Conservation (phyloP, 2,113 vertebrate species). For the Drymodes brunneopygia region DNA sequence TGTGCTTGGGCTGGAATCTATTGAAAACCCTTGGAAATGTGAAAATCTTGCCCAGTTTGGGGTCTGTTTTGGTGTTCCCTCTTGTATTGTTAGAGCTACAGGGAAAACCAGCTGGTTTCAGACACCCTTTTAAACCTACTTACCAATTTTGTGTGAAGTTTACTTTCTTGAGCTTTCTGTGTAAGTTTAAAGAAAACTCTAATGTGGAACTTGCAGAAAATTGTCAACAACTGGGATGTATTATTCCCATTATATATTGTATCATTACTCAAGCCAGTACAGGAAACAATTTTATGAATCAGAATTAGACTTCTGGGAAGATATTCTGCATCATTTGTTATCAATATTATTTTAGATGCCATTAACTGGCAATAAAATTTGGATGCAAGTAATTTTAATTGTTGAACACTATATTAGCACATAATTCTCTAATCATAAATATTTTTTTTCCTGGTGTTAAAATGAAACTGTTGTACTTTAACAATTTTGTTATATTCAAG, state of each 20-base stretch:
- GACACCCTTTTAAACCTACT: neutral
- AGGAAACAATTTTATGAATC: conserved; percentile 13
- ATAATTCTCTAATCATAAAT: neutral
- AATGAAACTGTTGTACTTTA: neutral
- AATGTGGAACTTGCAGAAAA: neutral
- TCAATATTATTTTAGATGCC: conserved; percentile 21
- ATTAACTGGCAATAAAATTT: conserved; percentile 47
- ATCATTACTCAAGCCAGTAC: neutral
- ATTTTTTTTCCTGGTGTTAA: neutral
- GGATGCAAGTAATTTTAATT: conserved; percentile 43
- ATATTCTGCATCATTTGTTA: conserved; percentile 20
- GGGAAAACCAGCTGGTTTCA: neutral
- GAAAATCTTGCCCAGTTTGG: neutral
- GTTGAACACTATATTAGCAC: neutral
- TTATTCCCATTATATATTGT: neutral
- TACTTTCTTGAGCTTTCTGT: neutral
- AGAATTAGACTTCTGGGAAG: conserved; percentile 50
- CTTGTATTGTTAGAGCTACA: neutral
- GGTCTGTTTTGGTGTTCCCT: neutral
- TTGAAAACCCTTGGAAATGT: neutral
- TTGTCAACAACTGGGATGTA: neutral
- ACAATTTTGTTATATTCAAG: neutral
- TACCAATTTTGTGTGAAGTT: neutral
- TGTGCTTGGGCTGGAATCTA: neutral
- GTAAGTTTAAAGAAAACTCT: neutral